Conservation (phyloP, 2,113 vertebrate species). For the Tragelaphus buxtoni region DNA sequence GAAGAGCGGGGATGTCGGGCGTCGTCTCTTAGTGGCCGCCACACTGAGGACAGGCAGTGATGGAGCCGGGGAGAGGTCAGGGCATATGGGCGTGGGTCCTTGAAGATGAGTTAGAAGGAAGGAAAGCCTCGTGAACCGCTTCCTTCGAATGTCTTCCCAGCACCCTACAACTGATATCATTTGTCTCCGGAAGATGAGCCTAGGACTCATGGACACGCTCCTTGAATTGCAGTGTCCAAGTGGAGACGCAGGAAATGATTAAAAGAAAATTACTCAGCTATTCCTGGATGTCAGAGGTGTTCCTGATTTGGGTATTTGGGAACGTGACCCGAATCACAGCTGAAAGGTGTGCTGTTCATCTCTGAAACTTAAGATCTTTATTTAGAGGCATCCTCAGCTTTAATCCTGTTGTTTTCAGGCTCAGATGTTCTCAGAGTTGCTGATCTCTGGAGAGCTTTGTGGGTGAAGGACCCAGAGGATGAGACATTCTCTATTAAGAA, state of each 20-base stretch:
- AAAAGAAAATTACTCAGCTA: background rate
- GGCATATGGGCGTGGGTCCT: accelerated
- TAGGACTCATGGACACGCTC: accelerated
- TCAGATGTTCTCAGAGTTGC: no score
- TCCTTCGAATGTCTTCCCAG: background rate
- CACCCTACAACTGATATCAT: background rate
- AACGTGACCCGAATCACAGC: background rate
- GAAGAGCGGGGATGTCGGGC: accelerated
- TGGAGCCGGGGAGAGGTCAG: background rate
- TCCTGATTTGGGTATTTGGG: background rate
- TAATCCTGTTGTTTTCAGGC: background rate
- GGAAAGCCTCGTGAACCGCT: accelerated
- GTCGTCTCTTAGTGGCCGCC: background rate
- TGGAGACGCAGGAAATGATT: background rate
- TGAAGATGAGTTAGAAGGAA: background rate
- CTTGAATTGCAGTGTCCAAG: background rate
- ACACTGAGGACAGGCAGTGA: background rate
- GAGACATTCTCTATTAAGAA: background rate
- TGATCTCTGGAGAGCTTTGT: accelerated
- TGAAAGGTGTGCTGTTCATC: no score
- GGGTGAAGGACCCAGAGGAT: background rate
- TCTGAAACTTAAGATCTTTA: background rate
- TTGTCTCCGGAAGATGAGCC: background rate
- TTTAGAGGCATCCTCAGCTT: background rate
- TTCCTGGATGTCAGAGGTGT: background rate